These are phyloP conservation scores for Selenia dentaria DNA, from an alignment of 2,888 invertebrate species.

Conservation along the genomic window DNA sequence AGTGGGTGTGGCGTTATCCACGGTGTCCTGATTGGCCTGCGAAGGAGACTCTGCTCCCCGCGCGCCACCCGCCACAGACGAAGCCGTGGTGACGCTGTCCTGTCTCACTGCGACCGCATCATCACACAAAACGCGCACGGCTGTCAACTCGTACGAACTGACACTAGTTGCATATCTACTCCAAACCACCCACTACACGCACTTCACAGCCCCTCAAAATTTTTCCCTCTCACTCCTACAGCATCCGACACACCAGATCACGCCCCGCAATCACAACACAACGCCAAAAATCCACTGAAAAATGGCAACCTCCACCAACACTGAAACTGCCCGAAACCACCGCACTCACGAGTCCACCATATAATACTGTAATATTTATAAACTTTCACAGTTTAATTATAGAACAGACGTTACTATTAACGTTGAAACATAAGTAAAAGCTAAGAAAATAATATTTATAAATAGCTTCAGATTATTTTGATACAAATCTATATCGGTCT, in stretches of 20 bases:
- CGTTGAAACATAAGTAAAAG: constrained; percentile 84
- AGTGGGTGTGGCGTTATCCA: constrained; percentile 80
- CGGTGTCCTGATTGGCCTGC: constrained; percentile 82
- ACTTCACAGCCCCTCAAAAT: constrained; percentile 28
- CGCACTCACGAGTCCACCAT: constrained; percentile 71
- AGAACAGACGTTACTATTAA: constrained; percentile 83
- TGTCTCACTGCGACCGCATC: constrained; percentile 85
- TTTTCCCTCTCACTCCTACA: constrained; percentile 39
- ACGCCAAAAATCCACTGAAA: constrained; percentile 73
- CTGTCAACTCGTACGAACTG: constrained; percentile 82
- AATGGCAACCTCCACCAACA: constrained; percentile 80
- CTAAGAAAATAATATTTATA: constrained; percentile 85
- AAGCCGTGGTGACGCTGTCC: constrained; percentile 79
- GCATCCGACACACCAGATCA: constrained; percentile 53
- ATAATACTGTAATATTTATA: constrained; percentile 82
- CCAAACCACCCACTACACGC: constrained; percentile 58
- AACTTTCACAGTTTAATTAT: constrained; percentile 83
- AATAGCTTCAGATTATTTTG: constrained; percentile 85
- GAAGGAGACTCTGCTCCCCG: constrained; percentile 84
- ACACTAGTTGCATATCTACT: constrained; percentile 79
- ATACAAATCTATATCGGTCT: constrained; percentile 82
- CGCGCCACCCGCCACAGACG: constrained; percentile 81
- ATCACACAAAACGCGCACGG: constrained; percentile 78
- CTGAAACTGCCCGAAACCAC: constrained; percentile 53
- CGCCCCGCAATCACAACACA: constrained; percentile 73